Base-by-base conservation (phyloP, 2,797 vertebrate species). In the Dipus sagitta region DNA sequence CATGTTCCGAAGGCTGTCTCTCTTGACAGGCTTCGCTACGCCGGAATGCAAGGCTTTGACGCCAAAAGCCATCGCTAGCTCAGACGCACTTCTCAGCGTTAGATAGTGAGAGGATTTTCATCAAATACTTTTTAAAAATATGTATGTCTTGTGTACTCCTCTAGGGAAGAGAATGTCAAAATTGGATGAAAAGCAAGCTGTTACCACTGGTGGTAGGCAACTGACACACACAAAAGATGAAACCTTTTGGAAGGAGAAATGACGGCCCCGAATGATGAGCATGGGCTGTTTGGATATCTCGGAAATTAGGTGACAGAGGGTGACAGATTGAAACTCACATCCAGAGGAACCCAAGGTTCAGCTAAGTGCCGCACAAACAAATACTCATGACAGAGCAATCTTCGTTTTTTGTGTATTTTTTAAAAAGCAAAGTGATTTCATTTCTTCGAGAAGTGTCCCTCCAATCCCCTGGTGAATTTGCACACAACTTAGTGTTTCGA, bases 81-180 rank as follows among this genome's bases (percentile, higher is more conserved):
- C 58, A 83, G 8, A 78, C 7, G n/a, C 64, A 64, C 70, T 82
- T 92, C 4, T 87, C 85, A 77, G 38, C 10, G 47, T 80, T 78
- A 81, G 38, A 87, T 85, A 71, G 93, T 76, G 34, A 42, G 8
- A 60, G 81, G 15, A 1, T 80, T 91, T 81, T 24, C 54, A 82
- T 65, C 58, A 96, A 87, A 84, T 54, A 58, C 17, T 88, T 92
- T 93, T 87, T 21, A 8, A 65, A 87, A 3, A 17, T 76, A 68
- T 32, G 17, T 87, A 17, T 70, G 12, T 77, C 38, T 52, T 52
- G 52, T 34, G 54, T 58, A 89, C 1, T 84, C 38, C 72, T 77
- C 62, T 82, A 86, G 64, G 78, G 42, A 80, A 81, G 28, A 88
- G 65, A 77, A 65, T 84, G 23, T 65, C n/a, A 9, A 81, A 34